Evolutionary conservation across 2,113 vertebrate genomes (phyloP).

Genomic region (Okapia johnstoni): DNA sequence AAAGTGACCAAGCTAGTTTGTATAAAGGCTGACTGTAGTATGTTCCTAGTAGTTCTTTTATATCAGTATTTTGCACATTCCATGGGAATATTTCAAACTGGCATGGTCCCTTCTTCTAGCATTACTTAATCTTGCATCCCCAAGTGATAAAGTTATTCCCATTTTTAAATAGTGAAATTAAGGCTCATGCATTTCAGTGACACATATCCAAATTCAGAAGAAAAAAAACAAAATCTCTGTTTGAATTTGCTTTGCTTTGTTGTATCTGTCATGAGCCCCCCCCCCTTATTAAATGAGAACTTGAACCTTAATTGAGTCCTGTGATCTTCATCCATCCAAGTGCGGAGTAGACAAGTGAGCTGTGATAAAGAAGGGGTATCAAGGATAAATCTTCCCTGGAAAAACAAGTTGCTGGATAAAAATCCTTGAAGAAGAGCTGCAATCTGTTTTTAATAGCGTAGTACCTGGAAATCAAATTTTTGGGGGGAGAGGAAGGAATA

Average conservation of each 20-base stretch:
- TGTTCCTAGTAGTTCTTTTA: conserved; percentile 29
- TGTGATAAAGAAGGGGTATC: neutral
- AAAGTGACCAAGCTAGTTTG: conserved; percentile 69
- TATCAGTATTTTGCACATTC: conserved; percentile 9
- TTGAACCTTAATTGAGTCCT: conserved; percentile 21
- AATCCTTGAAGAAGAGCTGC: neutral
- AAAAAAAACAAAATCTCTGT: neutral
- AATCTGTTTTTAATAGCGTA: neutral
- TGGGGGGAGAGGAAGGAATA: neutral
- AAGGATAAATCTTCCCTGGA: neutral
- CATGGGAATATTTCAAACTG: conserved; percentile 14
- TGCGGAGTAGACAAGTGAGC: neutral
- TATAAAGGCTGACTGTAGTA: conserved; percentile 50
- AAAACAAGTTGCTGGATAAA: conserved; percentile 22
- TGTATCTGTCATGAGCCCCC: neutral
- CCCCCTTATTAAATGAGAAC: conserved; percentile 8
- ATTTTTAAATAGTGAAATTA: conserved; percentile 42
- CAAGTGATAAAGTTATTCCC: neutral
- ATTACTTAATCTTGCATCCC: conserved; percentile 13
- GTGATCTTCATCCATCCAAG: neutral
- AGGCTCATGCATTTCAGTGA: neutral
- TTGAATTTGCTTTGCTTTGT: conserved; percentile 35
- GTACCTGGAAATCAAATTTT: neutral
- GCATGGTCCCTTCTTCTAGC: neutral
- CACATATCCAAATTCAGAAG: conserved; percentile 19